These are phyloP conservation scores for Oreonectes daqikongensis DNA, from an alignment of 2,797 vertebrate species.

Conservation along the genomic window DNA sequence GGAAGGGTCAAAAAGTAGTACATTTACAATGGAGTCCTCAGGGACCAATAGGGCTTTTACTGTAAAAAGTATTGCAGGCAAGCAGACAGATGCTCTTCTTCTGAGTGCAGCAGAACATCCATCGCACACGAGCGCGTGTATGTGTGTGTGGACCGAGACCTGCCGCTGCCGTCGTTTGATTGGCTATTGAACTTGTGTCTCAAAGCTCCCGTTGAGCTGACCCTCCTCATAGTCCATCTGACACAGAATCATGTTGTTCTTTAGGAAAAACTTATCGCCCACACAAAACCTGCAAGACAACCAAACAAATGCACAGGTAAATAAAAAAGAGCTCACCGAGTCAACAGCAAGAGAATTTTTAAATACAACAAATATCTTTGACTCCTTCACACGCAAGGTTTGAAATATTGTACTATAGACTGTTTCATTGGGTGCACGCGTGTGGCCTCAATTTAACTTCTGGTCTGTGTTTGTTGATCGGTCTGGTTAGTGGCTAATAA, in stretches of 20 bases:
- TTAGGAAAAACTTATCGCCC: constrained; percentile 94
- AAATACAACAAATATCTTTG: too few relatives aligned
- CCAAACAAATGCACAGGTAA: constrained; percentile 10
- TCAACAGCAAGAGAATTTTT: too few relatives aligned
- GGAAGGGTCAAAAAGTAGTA: constrained; percentile 82
- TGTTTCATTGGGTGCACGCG: too few relatives aligned
- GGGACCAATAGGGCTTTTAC: constrained; percentile 83
- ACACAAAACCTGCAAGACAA: constrained; percentile 87
- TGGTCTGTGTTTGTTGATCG: too few relatives aligned
- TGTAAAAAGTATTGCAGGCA: constrained; percentile 95
- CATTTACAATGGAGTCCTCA: constrained; percentile 90
- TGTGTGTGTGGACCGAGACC: constrained; percentile 59
- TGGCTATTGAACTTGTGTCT: constrained; percentile 96
- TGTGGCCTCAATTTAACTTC: too few relatives aligned
- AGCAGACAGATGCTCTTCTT: constrained; percentile 87
- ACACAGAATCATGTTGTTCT: constrained; percentile 97
- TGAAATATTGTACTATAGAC: too few relatives aligned
- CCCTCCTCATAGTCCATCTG: constrained; percentile 95
- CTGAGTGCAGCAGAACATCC: constrained; percentile 81
- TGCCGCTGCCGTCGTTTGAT: constrained; percentile 68
- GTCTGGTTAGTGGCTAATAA: too few relatives aligned
- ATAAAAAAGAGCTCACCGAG: too few relatives aligned
- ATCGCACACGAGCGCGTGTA: constrained; percentile 66
- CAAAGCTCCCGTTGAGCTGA: constrained; percentile 97
- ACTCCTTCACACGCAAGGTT: too few relatives aligned